A percentile compares a stretch with the other conserved stretches of the same genome.
These are phyloP conservation scores for Cynocephalus volans DNA, from an alignment of 2,113 vertebrate genomes.

Conservation along the genomic window DNA sequence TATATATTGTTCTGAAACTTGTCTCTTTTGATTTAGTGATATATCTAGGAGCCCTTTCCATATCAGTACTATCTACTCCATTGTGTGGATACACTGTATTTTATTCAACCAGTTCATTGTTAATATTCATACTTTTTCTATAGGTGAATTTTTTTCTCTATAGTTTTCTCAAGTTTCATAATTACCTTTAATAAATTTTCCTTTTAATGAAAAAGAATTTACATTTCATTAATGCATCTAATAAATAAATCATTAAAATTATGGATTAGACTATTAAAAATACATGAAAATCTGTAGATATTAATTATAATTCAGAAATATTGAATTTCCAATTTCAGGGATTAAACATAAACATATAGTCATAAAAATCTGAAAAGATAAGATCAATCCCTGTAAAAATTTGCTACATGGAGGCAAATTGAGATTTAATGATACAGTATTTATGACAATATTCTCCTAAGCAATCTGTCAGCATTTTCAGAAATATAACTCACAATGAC, in stretches of 20 bases:
- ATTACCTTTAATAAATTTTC: background rate
- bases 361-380: background rate
- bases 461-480: constrained; percentile 50
- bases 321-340: background rate
- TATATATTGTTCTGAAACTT: background rate
- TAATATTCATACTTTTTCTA: background rate
- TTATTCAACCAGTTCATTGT: background rate
- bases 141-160: background rate
- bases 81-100: background rate
- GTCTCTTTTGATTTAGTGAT: background rate
- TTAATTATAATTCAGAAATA: constrained; percentile 43
- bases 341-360: constrained; percentile 7
- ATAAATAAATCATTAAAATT: background rate
- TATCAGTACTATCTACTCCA: background rate
- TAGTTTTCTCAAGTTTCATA: constrained; percentile 1
- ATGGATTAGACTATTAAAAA: background rate
- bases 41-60: background rate
- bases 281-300: background rate
- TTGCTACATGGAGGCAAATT: background rate
- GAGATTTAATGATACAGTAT: background rate
- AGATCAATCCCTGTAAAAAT: background rate
- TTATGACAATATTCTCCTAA: constrained; percentile 12
- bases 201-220: constrained; percentile 16
- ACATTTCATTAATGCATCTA: background rate
- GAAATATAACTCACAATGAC: background rate